Evolutionary conservation across 53 echinoderm and acorn worm species (phyloP), one percentile per base, ranked within the genome.

Genomic region (Glandiceps talaboti): DNA sequence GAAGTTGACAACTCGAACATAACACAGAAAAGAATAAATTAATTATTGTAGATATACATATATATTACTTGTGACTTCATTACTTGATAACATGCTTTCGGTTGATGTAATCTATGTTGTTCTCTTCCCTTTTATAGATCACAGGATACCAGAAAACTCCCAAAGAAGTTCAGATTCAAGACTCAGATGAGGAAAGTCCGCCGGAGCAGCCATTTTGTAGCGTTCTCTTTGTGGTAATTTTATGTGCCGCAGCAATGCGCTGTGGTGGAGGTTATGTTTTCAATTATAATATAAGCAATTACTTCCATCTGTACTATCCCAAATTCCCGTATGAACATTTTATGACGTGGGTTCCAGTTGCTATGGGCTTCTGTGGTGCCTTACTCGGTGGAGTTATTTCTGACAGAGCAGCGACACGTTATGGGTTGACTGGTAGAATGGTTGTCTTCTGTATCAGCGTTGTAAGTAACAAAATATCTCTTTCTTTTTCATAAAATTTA

Each of bases 231-330:
- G 64, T 45, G 6, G 64, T 45, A 20, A 6, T 45, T 6, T 45
- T 45, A 45, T 45, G 64, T 29, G 79, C 76, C 26, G 78, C 79
- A 12, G 78, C 84, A 31, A 78, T 84, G 12, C 84, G 84, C 28
- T 84, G 78, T 30, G 84, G 84, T 1, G 73, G 79, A 14, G 74
- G 79, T 25, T 84, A 84, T 79, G 79, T 84, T 79, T 84, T 32
- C 79, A 84, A 84, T 74, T 84, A 84, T 79, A 84, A 84, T 33
- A 73, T 84, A 74, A 79, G 79, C 74, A 84, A 84, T 74, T 84
- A 74, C 74, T 29, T 84, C n/a, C 74, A 79, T 14, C 74, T 78
- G 74, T 84, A 84, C 30, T 79, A 79, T 74, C 84, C 84, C 1
- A 78, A 84, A 78, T 84, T 31, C 75, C 84, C 74, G 30, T 78